Evolutionary conservation across 2,888 invertebrate genomes (phyloP), one percentile per base, ranked within the genome.

Genomic region (Heliconius aoede): DNA sequence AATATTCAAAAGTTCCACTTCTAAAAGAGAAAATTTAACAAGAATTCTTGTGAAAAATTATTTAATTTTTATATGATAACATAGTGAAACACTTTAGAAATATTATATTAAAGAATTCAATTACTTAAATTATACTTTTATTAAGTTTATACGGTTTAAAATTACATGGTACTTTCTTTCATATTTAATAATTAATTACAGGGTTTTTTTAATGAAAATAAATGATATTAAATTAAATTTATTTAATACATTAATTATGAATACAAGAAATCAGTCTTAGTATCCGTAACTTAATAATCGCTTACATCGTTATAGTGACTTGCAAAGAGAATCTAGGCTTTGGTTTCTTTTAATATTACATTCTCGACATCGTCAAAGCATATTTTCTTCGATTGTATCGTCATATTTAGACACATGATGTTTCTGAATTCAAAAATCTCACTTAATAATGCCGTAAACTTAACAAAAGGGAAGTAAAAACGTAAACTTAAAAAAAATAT

Each of bases 221-320:
- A 73, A 30, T 30, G 7, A 51, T 40, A 62, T 64, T 36, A 26
- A 74, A 73, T 36, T 62, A 73, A 61, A 26, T 61, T 62, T 71
- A 32, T 72, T 64, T 62, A 65, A 73, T 60, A 24, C 28, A 72
- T 72, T 67, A 74, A 72, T 36, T 11, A 18, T 78, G 65, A 62
- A 72, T 68, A 76, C 61, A 69, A 72, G 46, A 71, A 74, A 75
- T 79, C 79, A 79, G 76, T 77, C 79, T 79, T 77, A 71, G 40
- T 36, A 67, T 73, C 67, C 11, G 36, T 68, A 32, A 64, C n/a
- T 55, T 32, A 24, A 62, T 62, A 26, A 21, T 61, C 26, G 46
- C 64, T 71, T 36, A 40, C 32, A n/a, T 75, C 51, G 51, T 65
- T 36, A 36, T 8, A 36, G 62, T 76, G 26, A 64, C 55, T 24